Conservation (phyloP, 2,113 vertebrate species). For the Brachyistius frenatus region DNA sequence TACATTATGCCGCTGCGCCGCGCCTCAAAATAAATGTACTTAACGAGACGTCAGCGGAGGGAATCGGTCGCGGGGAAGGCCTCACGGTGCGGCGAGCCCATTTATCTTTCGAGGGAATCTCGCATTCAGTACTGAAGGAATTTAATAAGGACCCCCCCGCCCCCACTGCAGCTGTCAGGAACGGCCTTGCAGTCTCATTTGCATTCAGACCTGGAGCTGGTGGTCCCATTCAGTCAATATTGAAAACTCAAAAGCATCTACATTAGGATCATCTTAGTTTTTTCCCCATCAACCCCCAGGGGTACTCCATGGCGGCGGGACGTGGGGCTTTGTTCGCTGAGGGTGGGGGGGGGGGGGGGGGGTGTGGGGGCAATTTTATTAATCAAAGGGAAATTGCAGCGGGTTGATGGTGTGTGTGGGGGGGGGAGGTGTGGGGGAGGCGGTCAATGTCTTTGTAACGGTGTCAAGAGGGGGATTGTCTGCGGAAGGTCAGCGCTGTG, state of each 20-base stretch:
- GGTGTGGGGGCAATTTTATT: constrained; percentile 73
- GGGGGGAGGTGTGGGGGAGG: constrained; percentile 64
- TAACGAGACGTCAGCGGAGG: constrained; percentile 28
- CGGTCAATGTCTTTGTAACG: constrained; percentile 75
- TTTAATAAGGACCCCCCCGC: constrained; percentile 59
- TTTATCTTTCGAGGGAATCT: constrained; percentile 54
- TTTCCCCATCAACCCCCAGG: constrained; percentile 72
- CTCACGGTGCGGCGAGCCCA: constrained; percentile 7
- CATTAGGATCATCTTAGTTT: constrained; percentile 74
- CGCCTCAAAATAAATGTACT: constrained; percentile 41
- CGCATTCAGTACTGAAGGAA: constrained; percentile 60
- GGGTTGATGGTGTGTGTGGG: background rate
- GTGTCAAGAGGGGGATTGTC: constrained; percentile 79
- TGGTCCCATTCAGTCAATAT: constrained; percentile 74
- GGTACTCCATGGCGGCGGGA: constrained; percentile 64
- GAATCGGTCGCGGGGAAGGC: background rate
- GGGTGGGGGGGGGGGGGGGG: background rate
- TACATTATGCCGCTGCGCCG: background rate
- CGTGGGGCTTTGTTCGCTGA: constrained; percentile 67
- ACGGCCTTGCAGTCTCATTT: constrained; percentile 65
- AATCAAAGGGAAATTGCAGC: constrained; percentile 78
- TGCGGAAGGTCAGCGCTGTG: constrained; percentile 71
- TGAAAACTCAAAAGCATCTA: constrained; percentile 68
- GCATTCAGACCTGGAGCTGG: constrained; percentile 74
- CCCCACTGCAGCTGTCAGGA: constrained; percentile 50